These are phyloP conservation scores for Phalera bucephala DNA, from an alignment of 2,888 invertebrate species.

Conservation along the genomic window DNA sequence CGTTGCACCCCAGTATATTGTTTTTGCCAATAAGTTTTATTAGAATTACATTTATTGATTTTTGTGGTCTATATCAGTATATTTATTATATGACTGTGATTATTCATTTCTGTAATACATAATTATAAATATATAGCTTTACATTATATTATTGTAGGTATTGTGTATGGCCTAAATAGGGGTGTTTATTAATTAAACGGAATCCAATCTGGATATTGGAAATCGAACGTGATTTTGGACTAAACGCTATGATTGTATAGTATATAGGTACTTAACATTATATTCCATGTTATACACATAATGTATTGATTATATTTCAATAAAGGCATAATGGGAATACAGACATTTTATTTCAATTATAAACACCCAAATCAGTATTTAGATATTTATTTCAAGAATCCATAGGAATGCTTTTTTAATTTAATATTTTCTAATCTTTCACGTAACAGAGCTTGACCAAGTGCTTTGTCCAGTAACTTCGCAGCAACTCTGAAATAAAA, in stretches of 20 bases:
- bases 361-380: background rate
- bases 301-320: conserved; percentile 32
- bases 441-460: conserved; percentile 84
- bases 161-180: too few relatives aligned
- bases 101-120: too few relatives aligned
- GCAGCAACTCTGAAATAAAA: conserved; percentile 77
- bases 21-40: too few relatives aligned
- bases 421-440: conserved; percentile 69
- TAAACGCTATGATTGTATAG: conserved; percentile 17
- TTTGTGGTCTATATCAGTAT: too few relatives aligned
- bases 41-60: too few relatives aligned
- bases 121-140: too few relatives aligned
- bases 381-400: conserved; percentile 77
- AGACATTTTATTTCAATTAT: conserved; percentile 9
- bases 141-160: too few relatives aligned
- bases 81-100: too few relatives aligned
- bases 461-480: conserved; percentile 85
- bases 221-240: conserved; percentile 37
- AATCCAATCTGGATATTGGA: conserved; percentile 11
- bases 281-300: too few relatives aligned
- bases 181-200: too few relatives aligned
- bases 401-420: conserved; percentile 76
- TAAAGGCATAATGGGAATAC: conserved; percentile 36
- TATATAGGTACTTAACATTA: too few relatives aligned
- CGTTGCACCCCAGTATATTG: too few relatives aligned